These are phyloP conservation scores for Bruchidius siliquastri DNA, from an alignment of 2,888 invertebrate species.

Conservation along the genomic window DNA sequence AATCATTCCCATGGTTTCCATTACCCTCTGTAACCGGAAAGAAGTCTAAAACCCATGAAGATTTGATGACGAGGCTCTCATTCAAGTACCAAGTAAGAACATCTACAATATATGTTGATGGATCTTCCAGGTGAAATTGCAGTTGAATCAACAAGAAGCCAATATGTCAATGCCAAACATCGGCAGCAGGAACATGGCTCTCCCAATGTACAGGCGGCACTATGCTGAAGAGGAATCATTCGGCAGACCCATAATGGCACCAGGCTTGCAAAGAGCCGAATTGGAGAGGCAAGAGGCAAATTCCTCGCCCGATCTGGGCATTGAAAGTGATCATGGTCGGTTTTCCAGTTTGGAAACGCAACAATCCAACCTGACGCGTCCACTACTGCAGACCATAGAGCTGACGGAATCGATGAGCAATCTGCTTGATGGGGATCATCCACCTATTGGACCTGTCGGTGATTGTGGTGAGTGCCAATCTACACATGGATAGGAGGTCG, in stretches of 20 bases:
- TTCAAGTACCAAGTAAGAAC: too few relatives aligned
- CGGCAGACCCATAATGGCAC: slow-evolving; percentile 41
- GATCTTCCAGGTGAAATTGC: not conserved
- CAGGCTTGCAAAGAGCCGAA: slow-evolving; percentile 23
- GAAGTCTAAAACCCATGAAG: too few relatives aligned
- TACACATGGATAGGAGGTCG: too few relatives aligned
- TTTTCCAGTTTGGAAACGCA: slow-evolving; percentile 61
- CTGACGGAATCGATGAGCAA: slow-evolving; percentile 45
- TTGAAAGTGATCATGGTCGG: slow-evolving; percentile 73
- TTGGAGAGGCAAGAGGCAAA: slow-evolving; percentile 45
- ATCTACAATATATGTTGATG: too few relatives aligned
- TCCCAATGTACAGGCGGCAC: not conserved
- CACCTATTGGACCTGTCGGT: slow-evolving; percentile 23
- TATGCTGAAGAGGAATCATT: slow-evolving; percentile 34
- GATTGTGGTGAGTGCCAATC: slow-evolving; percentile 33
- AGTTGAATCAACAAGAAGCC: not conserved
- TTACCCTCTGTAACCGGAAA: too few relatives aligned
- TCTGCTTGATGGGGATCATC: slow-evolving; percentile 36
- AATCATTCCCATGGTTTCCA: too few relatives aligned
- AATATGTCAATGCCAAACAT: slow-evolving; percentile 16
- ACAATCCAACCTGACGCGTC: slow-evolving; percentile 45
- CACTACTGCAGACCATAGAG: slow-evolving; percentile 48
- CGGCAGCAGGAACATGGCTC: slow-evolving; percentile 6
- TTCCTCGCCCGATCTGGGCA: slow-evolving; percentile 83
- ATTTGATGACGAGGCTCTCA: too few relatives aligned